phyloP scores from a whole-genome alignment of 2,113 vertebrate species.

The Phyllostomus hastatus region DNA sequence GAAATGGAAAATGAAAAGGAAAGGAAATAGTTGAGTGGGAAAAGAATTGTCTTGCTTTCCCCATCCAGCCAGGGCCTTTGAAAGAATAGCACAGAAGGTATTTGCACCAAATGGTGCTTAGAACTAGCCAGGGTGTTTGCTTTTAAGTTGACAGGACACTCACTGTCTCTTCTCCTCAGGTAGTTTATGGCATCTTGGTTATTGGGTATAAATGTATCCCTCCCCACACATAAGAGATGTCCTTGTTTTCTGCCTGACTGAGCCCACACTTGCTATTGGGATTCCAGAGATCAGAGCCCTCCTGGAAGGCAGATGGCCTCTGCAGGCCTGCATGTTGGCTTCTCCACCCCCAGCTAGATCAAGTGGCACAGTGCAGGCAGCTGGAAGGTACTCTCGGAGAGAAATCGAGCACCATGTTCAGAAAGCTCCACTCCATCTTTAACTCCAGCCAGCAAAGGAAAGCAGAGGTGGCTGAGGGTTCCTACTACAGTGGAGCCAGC shows the following conservation, averaged over 20 bases:
- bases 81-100: not conserved
- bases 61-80: not conserved
- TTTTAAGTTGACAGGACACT: not conserved
- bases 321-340: not conserved
- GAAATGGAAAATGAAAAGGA: not conserved
- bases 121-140: not conserved
- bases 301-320: not conserved
- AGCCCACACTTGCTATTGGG: not conserved
- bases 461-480: constrained; percentile 72
- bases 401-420: constrained; percentile 82
- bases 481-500: constrained; percentile 79
- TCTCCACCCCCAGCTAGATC: constrained; percentile 26
- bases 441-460: constrained; percentile 81
- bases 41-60: accelerated
- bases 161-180: not conserved
- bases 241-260: not conserved
- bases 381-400: constrained; percentile 58
- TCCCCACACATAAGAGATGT: not conserved
- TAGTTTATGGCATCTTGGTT: not conserved
- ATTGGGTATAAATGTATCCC: not conserved
- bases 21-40: accelerated
- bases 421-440: constrained; percentile 88
- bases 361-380: constrained; percentile 37
- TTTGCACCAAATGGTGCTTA: not conserved
- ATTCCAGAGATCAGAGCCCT: not conserved